These are phyloP conservation scores for Neomorphus geoffroyi DNA, from an alignment of 2,797 vertebrate species.

Conservation along the genomic window DNA sequence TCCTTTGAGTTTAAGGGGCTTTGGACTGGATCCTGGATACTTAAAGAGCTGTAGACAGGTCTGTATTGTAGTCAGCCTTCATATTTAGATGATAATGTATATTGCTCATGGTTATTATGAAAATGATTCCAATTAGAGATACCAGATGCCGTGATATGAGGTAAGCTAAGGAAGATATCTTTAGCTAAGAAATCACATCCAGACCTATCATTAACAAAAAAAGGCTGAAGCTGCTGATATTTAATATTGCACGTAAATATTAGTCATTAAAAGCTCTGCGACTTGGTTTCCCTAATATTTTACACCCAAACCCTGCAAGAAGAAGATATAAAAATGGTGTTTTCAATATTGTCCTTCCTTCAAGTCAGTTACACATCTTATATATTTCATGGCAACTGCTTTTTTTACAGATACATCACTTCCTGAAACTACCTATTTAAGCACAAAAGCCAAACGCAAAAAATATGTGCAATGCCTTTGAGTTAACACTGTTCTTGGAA, in stretches of 20 bases:
- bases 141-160: constrained; percentile 59
- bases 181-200: constrained; percentile 35
- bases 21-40: constrained; percentile 50
- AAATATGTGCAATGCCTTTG: neutral
- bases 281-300: neutral
- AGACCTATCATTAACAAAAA: constrained; percentile 47
- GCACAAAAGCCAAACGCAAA: neutral
- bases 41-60: constrained; percentile 36
- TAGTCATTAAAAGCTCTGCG: neutral
- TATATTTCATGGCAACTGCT: neutral
- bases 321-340: neutral
- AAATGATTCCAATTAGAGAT: constrained; percentile 70
- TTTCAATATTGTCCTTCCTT: neutral
- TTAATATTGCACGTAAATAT: constrained; percentile 5
- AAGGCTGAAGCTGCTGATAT: constrained; percentile 41
- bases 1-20: neutral
- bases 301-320: neutral
- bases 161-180: constrained; percentile 58
- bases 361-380: neutral
- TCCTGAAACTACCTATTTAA: neutral
- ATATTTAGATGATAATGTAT: constrained; percentile 59
- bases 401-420: neutral
- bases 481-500: neutral
- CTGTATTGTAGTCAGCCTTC: constrained; percentile 50
- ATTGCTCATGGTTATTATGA: constrained; percentile 69